phyloP scores from a whole-genome alignment of 1,140 invertebrate genomes.

The Drosophila ogumai region DNA sequence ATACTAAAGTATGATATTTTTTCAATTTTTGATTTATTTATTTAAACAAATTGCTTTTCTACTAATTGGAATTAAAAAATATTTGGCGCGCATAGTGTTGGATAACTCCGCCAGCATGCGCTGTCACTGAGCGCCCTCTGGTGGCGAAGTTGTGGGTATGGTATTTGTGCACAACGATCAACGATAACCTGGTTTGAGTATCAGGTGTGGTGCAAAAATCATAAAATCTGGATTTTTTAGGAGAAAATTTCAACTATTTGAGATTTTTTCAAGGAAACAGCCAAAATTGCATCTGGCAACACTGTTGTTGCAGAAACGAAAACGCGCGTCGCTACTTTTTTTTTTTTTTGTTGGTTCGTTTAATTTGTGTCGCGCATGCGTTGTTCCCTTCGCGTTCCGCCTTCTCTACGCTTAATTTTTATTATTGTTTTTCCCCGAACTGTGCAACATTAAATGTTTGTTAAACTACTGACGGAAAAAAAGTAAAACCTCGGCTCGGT shows the following conservation, averaged over 20 bases:
- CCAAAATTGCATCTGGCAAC: no score
- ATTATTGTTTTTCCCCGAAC: slow-evolving; percentile 14
- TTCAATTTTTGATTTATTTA: background rate
- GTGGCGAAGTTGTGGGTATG: background rate
- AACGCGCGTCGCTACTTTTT: slow-evolving; percentile 61
- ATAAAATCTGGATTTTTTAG: no score
- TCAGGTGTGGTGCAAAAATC: no score
- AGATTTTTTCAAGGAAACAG: no score
- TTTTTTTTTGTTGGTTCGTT: slow-evolving; percentile 56
- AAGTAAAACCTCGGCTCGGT: slow-evolving; percentile 29
- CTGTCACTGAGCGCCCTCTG: slow-evolving; percentile 13
- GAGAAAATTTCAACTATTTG: no score
- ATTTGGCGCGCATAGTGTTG: slow-evolving; percentile 39
- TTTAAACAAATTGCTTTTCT: background rate
- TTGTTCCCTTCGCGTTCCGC: slow-evolving; percentile 20
- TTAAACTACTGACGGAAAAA: background rate
- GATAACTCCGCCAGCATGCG: slow-evolving; percentile 49
- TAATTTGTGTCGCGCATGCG: slow-evolving; percentile 33
- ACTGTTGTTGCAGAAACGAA: slow-evolving; percentile 42
- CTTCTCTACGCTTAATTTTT: slow-evolving; percentile 30
- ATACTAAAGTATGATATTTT: background rate
- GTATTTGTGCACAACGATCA: slow-evolving; percentile 1
- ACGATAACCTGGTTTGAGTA: background rate
- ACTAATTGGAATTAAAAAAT: background rate
- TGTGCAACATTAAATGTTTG: slow-evolving; percentile 39